Base-by-base conservation (phyloP, 2,888 invertebrate species). In the Leptinotarsa rubiginosa region DNA sequence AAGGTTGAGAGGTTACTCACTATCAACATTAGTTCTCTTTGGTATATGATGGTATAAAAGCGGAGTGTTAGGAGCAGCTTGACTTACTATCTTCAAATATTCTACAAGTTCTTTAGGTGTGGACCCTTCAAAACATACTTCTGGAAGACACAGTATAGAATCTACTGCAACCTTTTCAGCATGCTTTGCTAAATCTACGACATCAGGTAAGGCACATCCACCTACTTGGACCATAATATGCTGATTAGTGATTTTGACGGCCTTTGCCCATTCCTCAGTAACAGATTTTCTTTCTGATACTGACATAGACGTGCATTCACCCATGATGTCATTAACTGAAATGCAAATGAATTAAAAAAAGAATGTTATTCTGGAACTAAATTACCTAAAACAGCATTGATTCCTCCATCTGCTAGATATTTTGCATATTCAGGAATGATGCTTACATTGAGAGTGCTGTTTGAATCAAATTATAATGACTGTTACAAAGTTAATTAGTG, bases 11-110 rank as follows among this genome's bases (percentile, higher is more conserved):
- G 10, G 41, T 41, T 47, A 89, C 92, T 92, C 89, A 96, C 96
- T 88, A 79, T 92, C 91, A 31, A 96, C 92, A 74, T 91, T 91
- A 56, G 92, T 93, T 86, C 93, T 91, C 76, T 88, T 88, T 0
- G 96, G 96, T 80, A 95, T 93, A 84, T 96, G 96, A 84, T 96
- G 96, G 84, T 96, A 96, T 47, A 95, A 89, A 62, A 96, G 90
- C 0, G 96, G 96, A 0, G 93, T 91, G 7, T 91, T 92, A 1
- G 82, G 81, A 10, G 81, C 82, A 20, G 79, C 77, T 47, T 73
- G 65, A 64, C 77, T 72, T 25, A 96, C 91, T 66, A 90, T 84
- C 80, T 90, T 90, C 69, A 95, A 88, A 84, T 95, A 95, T 72
- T 89, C 88, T 0, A 93, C 92, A 69, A 95, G 88, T 49, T 93